Percentiles rank a stretch among this genome's conserved stretches.
Conservation (phyloP, 2,113 vertebrate species). For the Etia nguti region DNA sequence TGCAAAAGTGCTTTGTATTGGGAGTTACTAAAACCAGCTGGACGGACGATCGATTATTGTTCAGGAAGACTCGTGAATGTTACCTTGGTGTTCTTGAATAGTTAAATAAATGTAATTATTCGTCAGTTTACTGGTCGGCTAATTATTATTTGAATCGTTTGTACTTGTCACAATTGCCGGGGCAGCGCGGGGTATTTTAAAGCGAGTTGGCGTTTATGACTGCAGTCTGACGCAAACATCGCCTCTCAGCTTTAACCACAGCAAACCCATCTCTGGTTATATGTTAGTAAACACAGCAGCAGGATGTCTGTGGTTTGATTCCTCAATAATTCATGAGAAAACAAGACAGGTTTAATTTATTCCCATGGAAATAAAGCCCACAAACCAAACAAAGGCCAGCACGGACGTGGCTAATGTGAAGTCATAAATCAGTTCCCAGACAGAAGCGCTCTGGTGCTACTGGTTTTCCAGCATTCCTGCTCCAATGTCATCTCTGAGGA, state of each 20-base stretch:
- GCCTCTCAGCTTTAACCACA: background rate
- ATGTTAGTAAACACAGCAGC: background rate
- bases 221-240: background rate
- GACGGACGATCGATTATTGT: background rate
- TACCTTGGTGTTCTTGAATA: background rate
- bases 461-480: slow-evolving; percentile 41
- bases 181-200: background rate
- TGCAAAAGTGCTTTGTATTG: background rate
- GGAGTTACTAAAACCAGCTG: background rate
- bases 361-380: background rate
- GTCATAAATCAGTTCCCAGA: background rate
- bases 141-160: background rate
- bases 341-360: background rate
- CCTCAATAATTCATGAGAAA: background rate
- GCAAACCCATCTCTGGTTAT: background rate
- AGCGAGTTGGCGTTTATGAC: accelerated
- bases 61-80: accelerated
- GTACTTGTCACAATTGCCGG: background rate
- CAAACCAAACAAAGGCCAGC: background rate
- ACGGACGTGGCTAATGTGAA: background rate
- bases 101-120: background rate
- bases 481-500: background rate
- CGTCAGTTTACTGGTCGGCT: background rate
- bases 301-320: background rate
- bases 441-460: background rate